These are phyloP conservation scores for Grus americana DNA, from an alignment of 2,113 vertebrate species.

Conservation along the genomic window DNA sequence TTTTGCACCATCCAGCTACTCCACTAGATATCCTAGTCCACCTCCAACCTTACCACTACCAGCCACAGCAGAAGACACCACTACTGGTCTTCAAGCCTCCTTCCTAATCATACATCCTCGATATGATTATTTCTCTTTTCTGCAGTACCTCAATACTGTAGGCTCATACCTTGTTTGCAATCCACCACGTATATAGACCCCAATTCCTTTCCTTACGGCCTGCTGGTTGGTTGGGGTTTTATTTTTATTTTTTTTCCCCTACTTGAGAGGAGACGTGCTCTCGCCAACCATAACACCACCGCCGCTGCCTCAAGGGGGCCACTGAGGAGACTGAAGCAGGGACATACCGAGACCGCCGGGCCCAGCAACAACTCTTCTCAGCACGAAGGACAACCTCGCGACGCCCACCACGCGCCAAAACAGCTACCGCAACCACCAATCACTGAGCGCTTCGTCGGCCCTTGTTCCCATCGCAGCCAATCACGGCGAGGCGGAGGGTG, in stretches of 20 bases:
- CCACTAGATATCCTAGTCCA: too few species aligned
- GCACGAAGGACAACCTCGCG: too few species aligned
- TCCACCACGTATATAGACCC: rapidly evolving
- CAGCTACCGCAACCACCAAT: not conserved
- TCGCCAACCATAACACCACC: not conserved
- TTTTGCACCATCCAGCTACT: too few species aligned
- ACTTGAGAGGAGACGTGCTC: not conserved
- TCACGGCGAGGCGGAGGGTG: not conserved
- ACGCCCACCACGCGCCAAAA: rapidly evolving
- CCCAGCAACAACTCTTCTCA: too few species aligned
- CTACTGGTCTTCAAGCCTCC: not conserved
- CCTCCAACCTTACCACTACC: rapidly evolving
- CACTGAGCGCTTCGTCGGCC: rapidly evolving
- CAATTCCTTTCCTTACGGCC: rapidly evolving
- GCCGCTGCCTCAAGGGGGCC: rapidly evolving
- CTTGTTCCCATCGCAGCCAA: not conserved
- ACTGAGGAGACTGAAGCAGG: rapidly evolving
- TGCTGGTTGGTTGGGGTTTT: too few species aligned
- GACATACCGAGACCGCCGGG: rapidly evolving
- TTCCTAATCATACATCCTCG: rapidly evolving
- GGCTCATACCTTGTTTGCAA: rapidly evolving
- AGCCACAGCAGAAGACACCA: too few species aligned
- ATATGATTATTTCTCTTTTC: rapidly evolving
- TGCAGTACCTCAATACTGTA: rapidly evolving
- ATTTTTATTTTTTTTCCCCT: not conserved